phyloP scores from a whole-genome alignment of 2,797 vertebrate species.

The Crocidura indochinensis region DNA sequence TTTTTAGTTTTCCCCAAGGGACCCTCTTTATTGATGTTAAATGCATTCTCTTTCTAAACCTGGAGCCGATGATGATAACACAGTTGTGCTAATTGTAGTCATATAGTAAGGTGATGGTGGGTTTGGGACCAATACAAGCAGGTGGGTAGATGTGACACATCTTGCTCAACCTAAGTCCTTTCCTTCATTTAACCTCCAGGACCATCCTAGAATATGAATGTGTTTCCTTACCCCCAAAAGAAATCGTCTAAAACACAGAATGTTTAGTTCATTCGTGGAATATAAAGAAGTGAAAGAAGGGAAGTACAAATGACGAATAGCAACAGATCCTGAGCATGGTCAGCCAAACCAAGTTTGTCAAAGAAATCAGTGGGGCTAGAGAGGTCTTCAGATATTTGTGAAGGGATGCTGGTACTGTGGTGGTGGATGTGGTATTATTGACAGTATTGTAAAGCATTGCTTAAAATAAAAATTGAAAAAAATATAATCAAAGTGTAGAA shows the following conservation, averaged over 20 bases:
- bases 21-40: conserved; percentile 66
- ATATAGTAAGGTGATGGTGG: conserved; percentile 1
- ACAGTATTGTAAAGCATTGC: too few relatives aligned
- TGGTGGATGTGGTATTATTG: too few relatives aligned
- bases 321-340: too few relatives aligned
- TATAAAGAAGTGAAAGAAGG: too few relatives aligned
- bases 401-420: too few relatives aligned
- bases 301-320: too few relatives aligned
- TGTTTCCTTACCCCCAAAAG: conserved; percentile 58
- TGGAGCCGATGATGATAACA: conserved; percentile 14
- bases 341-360: too few relatives aligned
- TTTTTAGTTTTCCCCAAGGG: conserved; percentile 64
- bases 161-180: conserved; percentile 46
- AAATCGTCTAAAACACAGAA: conserved; percentile 57
- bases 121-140: conserved; percentile 12
- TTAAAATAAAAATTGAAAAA: background rate
- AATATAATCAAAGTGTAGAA: conserved; percentile 60
- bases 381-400: too few relatives aligned
- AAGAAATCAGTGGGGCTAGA: too few relatives aligned
- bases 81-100: conserved; percentile 24
- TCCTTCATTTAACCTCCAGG: conserved; percentile 67
- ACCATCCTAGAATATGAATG: background rate
- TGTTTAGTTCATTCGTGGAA: too few relatives aligned
- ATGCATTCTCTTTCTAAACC: conserved; percentile 53
- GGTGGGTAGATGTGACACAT: background rate